A percentile compares a stretch with the other conserved stretches of the same genome.
phyloP scores from a whole-genome alignment of 2,113 vertebrate genomes.

The Polypterus senegalus region DNA sequence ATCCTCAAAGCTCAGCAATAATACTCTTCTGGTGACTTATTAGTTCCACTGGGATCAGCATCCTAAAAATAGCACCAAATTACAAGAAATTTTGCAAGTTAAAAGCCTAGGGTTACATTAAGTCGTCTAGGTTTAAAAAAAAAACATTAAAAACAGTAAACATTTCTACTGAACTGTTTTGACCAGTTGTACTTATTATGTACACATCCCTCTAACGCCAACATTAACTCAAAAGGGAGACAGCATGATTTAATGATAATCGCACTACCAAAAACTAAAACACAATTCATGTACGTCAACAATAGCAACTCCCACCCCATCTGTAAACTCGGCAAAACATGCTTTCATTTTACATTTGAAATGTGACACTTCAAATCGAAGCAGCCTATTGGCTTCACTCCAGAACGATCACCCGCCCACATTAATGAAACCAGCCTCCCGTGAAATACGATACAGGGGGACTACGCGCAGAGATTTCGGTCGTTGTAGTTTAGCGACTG shows the following conservation, averaged over 20 bases:
- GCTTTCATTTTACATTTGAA: constrained; percentile 23
- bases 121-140: too few relatives aligned
- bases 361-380: constrained; percentile 18
- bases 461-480: constrained; percentile 36
- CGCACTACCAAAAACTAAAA: neutral
- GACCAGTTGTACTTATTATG: too few relatives aligned
- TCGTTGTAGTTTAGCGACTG: constrained; percentile 39
- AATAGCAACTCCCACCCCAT: neutral
- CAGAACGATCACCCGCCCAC: constrained; percentile 26
- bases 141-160: too few relatives aligned
- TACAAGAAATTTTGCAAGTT: too few relatives aligned
- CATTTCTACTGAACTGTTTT: too few relatives aligned
- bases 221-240: neutral
- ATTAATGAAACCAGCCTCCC: constrained; percentile 29
- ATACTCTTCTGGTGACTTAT: too few relatives aligned
- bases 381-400: constrained; percentile 23
- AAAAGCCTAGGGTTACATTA: too few relatives aligned
- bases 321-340: constrained; percentile 7
- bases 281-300: neutral
- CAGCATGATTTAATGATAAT: neutral
- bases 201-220: too few relatives aligned
- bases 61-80: too few relatives aligned
- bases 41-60: too few relatives aligned
- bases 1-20: too few relatives aligned
- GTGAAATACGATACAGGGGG: constrained; percentile 53